These are phyloP conservation scores for Phalera bucephala DNA, from an alignment of 2,888 invertebrate genomes.

Conservation along the genomic window DNA sequence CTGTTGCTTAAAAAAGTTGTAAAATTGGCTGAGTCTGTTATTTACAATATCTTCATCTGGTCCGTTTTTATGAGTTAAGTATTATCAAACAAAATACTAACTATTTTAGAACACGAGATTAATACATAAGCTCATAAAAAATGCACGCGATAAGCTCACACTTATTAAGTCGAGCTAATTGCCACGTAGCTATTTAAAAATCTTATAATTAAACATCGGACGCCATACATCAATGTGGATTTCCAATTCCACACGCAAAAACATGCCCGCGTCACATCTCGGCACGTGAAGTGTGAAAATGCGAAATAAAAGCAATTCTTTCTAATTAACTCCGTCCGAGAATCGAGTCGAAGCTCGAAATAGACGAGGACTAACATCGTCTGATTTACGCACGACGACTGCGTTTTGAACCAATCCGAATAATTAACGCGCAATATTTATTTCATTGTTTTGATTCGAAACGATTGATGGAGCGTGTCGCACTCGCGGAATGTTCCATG, in stretches of 20 bases:
- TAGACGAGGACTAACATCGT: conserved; percentile 60
- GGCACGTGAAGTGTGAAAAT: conserved; percentile 69
- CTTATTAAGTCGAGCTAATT: conserved; percentile 42
- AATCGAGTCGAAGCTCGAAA: conserved; percentile 64
- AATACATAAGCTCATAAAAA: background rate
- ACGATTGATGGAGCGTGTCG: conserved; percentile 55
- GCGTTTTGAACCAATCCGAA: conserved; percentile 66
- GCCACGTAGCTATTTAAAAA: conserved; percentile 44
- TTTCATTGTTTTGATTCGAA: conserved; percentile 77
- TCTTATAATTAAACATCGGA: conserved; percentile 48
- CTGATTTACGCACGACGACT: conserved; percentile 75
- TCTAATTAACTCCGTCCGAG: conserved; percentile 74
- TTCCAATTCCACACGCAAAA: conserved; percentile 51
- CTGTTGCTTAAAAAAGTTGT: too few relatives aligned
- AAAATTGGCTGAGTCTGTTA: too few relatives aligned
- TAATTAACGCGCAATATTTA: conserved; percentile 76
- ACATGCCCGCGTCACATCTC: conserved; percentile 61
- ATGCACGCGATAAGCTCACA: background rate
- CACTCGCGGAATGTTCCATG: conserved; percentile 35
- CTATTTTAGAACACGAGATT: too few relatives aligned
- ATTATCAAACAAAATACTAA: too few relatives aligned
- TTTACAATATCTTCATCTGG: too few relatives aligned
- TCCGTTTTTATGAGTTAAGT: too few relatives aligned
- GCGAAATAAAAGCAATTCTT: conserved; percentile 82
- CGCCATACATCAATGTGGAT: conserved; percentile 60